Evolutionary conservation across 2,888 invertebrate genomes (phyloP), one percentile per base, ranked within the genome.

Genomic region (Philopedon plagiatum): DNA sequence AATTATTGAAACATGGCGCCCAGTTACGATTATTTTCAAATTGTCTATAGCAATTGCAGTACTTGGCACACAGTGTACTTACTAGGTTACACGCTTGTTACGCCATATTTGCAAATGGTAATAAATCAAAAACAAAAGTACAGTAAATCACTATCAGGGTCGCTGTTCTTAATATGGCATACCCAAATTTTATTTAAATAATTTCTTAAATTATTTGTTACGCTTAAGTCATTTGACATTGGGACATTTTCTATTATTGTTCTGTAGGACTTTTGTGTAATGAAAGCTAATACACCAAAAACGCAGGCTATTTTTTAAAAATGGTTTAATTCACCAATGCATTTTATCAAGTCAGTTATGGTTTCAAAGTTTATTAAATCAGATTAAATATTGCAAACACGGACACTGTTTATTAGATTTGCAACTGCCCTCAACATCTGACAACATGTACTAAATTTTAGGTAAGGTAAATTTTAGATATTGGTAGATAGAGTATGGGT

Each of bases 41-140:
- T 23, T 67, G 60, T 67, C 49, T 60, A 58, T 51, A 58, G 23
- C 51, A 67, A 39, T 60, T 60, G 46, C 58, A 58, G 60, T 60
- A 37, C 49, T 46, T 32, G 23, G 29, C 23, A 39, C 67, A 39
- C 29, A 23, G 4, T 37, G 37, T 46, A 26, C 67, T 23, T 67
- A 46, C 51, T 49, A 37, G 49, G 51, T 46, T 49, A 49, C 46
- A 58, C 15, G 15, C n/a, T 49, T 15, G 46, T 58, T 60, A 37
- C 49, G 19, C 66, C 58, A 46, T 49, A 37, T 49, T 49, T n/a
- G 49, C 32, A 13, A n/a, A 18, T 5, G 26, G 37, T 13, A 19
- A 46, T 66, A 49, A 66, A 57, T 66, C 66, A 66, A 58, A 29
- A 23, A 56, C 23, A 23, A 58, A 23, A 34, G 58, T 44, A 29